phyloP scores from a whole-genome alignment of 2,797 vertebrate species.

The Synaphobranchus kaupii region DNA sequence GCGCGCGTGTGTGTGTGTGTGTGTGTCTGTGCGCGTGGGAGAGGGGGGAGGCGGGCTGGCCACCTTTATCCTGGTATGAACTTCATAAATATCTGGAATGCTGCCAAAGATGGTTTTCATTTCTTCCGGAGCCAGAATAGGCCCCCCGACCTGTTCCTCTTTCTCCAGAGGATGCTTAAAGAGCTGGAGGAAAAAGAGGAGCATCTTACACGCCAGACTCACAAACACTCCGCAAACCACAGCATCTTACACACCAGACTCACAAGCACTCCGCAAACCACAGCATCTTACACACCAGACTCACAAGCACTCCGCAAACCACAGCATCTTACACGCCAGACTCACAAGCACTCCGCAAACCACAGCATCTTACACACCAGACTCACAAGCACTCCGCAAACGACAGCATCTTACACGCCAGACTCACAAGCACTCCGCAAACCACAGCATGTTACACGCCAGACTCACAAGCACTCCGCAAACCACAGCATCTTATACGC shows the following conservation, averaged over 20 bases:
- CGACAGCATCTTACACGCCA: too few relatives aligned
- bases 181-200: constrained; percentile 68
- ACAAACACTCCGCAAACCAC: not conserved
- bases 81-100: constrained; percentile 96
- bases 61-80: constrained; percentile 96
- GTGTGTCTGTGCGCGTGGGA: not conserved
- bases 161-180: constrained; percentile 94
- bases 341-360: too few relatives aligned
- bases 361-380: too few relatives aligned
- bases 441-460: too few relatives aligned
- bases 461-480: too few relatives aligned
- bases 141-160: constrained; percentile 93
- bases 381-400: too few relatives aligned
- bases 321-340: too few relatives aligned
- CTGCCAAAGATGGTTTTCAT: constrained; percentile 98
- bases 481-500: too few relatives aligned
- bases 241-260: not conserved
- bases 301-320: too few relatives aligned
- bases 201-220: constrained; percentile 52
- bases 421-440: too few relatives aligned
- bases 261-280: not conserved
- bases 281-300: not conserved
- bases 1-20: not conserved
- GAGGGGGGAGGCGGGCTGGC: too few relatives aligned
- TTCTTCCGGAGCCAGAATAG: constrained; percentile 94